Base-by-base conservation (phyloP, 2,888 invertebrate species). In the Drosophila dives region DNA sequence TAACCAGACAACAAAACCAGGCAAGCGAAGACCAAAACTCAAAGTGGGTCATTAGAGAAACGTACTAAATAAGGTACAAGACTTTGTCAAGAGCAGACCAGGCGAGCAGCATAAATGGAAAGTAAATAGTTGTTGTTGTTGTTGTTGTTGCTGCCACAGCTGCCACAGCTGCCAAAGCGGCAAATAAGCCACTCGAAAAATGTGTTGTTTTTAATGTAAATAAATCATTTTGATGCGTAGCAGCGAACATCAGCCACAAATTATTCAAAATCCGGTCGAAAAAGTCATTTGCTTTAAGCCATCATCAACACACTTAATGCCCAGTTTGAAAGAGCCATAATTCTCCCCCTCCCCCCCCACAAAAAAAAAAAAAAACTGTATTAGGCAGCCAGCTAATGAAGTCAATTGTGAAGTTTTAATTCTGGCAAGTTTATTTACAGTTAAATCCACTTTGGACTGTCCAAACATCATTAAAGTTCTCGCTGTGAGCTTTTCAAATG, bases 61-160 rank as follows among this genome's bases (percentile, higher is more conserved):
- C 83, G 88, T 87, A 89, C 87, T 89, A 90, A 88, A 88, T 88
- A 87, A 89, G 87, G 87, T 87, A 89, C 86, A 83, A 86, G 80
- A 89, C 89, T 89, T 85, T 85, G 89, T 89, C 85, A 85, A 85
- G 85, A 85, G 83, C 84, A 82, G 67, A 49, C 61, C 72, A 49
- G 56, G 64, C 63, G 36, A 66, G 60, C 75, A 65, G 66, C 77
- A 77, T 85, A 88, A 89, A 87, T 87, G 86, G 86, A 87, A 87
- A 87, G 86, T 87, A 87, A 87, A 85, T 79, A 65, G 68, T 77
- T 71, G 82, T 80, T 83, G 73, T 64, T 70, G 67, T 59, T 55
- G 69, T 40, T n/a, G n/a, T 38, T 38, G 67, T 77, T 71, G 75
- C 77, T 17, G 40, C n/a, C n/a, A n/a, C n/a, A n/a, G n/a, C 75